phyloP scores from a whole-genome alignment of 2,888 invertebrate species.

The Exephanes ischioxanthus region DNA sequence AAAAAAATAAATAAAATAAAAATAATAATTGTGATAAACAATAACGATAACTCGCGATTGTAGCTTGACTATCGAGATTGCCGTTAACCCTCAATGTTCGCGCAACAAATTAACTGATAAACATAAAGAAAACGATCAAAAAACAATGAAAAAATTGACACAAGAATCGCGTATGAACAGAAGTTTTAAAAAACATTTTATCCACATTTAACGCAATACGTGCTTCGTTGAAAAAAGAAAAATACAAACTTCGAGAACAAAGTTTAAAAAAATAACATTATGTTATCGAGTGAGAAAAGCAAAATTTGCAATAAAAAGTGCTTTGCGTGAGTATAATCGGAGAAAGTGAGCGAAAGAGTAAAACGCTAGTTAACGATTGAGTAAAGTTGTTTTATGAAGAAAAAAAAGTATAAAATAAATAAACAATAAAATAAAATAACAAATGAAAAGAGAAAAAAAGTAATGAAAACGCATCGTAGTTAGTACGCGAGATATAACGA shows the following conservation, averaged over 20 bases:
- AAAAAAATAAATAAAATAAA: slow-evolving; percentile 6
- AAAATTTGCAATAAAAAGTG: slow-evolving; percentile 78
- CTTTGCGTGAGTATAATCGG: slow-evolving; percentile 68
- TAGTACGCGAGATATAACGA: slow-evolving; percentile 53
- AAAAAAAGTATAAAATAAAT: slow-evolving; percentile 30
- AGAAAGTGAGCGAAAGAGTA: slow-evolving; percentile 28
- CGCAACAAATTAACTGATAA: slow-evolving; percentile 39
- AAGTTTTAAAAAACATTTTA: slow-evolving; percentile 54
- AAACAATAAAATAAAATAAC: slow-evolving; percentile 18
- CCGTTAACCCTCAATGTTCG: slow-evolving; percentile 11
- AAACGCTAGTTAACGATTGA: slow-evolving; percentile 58
- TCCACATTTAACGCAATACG: slow-evolving; percentile 76
- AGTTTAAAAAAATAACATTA: slow-evolving; percentile 73
- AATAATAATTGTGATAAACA: slow-evolving; percentile 64
- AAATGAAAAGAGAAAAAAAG: slow-evolving; percentile 11
- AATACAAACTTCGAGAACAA: slow-evolving; percentile 73
- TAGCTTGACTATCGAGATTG: not conserved
- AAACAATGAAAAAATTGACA: slow-evolving; percentile 25
- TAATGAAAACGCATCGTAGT: slow-evolving; percentile 32
- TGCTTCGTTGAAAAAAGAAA: slow-evolving; percentile 76
- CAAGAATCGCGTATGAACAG: slow-evolving; percentile 49
- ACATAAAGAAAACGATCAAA: slow-evolving; percentile 45
- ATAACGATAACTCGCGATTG: slow-evolving; percentile 42
- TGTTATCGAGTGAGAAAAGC: slow-evolving; percentile 73
- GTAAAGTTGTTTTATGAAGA: slow-evolving; percentile 66